Conservation (phyloP, 2,888 invertebrate genomes). For the Aphidoletes aphidimyza region DNA sequence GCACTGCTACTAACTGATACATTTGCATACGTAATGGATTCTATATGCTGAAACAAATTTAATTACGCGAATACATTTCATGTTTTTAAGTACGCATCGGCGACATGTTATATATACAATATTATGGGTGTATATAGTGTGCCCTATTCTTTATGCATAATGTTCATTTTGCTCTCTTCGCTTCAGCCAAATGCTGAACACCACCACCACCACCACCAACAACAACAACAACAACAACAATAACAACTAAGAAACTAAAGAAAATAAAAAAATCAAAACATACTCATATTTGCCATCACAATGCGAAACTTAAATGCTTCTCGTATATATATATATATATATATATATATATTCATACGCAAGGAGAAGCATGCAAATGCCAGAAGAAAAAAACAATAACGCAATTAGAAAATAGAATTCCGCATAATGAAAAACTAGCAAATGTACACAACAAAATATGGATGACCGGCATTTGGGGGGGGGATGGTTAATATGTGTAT, state of each 20-base stretch:
- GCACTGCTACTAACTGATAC: slow-evolving; percentile 8
- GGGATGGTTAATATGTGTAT: too few relatives aligned
- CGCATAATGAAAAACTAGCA: slow-evolving; percentile 10
- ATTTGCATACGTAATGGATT: slow-evolving; percentile 46
- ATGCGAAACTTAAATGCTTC: slow-evolving; percentile 10
- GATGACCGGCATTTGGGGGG: not conserved
- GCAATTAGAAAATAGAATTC: slow-evolving; percentile 44
- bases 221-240: too few relatives aligned
- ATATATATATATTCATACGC: too few relatives aligned
- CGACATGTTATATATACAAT: slow-evolving; percentile 41
- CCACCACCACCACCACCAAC: too few relatives aligned
- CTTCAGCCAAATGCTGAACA: too few relatives aligned
- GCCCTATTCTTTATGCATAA: slow-evolving; percentile 17
- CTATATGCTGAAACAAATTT: slow-evolving; percentile 44
- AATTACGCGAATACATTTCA: slow-evolving; percentile 54
- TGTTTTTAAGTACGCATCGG: slow-evolving; percentile 53
- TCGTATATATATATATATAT: too few relatives aligned
- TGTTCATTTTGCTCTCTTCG: not conserved
- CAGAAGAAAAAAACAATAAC: slow-evolving; percentile 1
- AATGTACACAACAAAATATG: not conserved
- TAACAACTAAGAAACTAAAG: too few relatives aligned
- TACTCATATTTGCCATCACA: slow-evolving; percentile 20
- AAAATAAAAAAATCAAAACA: not conserved
- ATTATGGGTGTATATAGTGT: too few relatives aligned
- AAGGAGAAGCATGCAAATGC: not conserved